Evolutionary conservation across 2,113 vertebrate genomes (phyloP), one percentile per base, ranked within the genome.

Genomic region (Plectropomus leopardus): DNA sequence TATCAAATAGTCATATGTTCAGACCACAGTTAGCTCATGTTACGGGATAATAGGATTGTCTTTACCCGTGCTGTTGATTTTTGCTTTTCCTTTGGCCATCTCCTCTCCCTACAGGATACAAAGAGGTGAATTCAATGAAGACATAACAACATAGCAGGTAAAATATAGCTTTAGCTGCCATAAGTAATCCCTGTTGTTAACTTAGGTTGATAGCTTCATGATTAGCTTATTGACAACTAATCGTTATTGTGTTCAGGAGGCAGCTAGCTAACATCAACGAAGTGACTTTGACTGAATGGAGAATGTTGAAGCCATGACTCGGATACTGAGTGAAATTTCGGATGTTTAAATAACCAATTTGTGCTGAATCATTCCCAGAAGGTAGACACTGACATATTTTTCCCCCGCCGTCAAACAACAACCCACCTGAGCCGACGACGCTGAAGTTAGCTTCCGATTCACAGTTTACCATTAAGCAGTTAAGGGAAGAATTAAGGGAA

Each of bases 71-170:
- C 44, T 80, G 53, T 34, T 82, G 19, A 21, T 60, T 68, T 82
- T 79, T 0, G 17, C 19, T 69, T 76, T 91, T 48, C 40, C 65
- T 83, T 90, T 88, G 4, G 61, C n/a, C 88, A 93, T 92, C 24
- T 83, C 73, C 34, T 68, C 19, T 40, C 32, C 17, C 61, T 60
- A 66, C 54, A 72, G 7, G 48, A 61, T 3, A 36, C 32, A 21
- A 28, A 71, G 0, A 21, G 15, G 10, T 57, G 11, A 21, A 70
- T 13, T 57, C 8, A 59, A 44, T 58, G 19, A 58, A 73, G 1
- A 40, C 0, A 58, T 10, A 15, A 7, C 16, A 45, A 15, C 26
- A 42, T 21, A 19, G 19, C 3, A 24, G 1, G 2, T 65, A 13
- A 40, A 48, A 47, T n/a, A 17, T 7, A 57, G 40, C 0, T 3